Conservation (phyloP, 2,797 vertebrate species). For the Mionectes olivaceus region DNA sequence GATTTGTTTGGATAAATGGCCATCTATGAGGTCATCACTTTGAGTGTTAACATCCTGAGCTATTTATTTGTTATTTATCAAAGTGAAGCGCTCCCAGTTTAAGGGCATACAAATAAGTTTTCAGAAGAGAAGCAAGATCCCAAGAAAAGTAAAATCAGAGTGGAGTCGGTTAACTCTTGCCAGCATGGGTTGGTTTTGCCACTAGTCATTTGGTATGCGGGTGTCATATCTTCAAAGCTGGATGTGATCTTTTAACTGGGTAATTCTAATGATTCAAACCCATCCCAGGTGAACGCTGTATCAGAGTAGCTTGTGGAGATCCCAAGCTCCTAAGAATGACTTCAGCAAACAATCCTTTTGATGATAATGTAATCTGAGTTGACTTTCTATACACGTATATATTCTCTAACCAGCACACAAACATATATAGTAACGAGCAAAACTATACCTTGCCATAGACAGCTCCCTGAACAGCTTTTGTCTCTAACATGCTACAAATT, state of each 20-base stretch:
- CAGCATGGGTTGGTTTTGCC: not conserved
- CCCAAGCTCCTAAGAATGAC: not conserved
- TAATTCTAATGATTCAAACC: not conserved
- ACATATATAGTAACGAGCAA: not conserved
- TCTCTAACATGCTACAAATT: not conserved
- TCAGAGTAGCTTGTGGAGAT: not conserved
- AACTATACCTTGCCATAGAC: not conserved
- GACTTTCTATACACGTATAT: not conserved
- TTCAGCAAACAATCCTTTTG: not conserved
- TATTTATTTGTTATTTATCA: not conserved
- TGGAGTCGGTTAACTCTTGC: not conserved
- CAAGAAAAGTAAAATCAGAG: not conserved
- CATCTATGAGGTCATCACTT: not conserved
- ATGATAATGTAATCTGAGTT: not conserved
- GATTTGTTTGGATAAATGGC: not conserved
- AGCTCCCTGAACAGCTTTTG: not conserved
- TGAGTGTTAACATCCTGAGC: not conserved
- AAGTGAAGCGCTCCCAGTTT: not conserved
- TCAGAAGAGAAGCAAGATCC: not conserved
- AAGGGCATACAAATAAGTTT: not conserved
- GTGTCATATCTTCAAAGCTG: not conserved
- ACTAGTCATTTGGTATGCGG: not conserved
- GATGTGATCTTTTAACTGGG: not conserved
- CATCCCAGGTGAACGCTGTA: not conserved
- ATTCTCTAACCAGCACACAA: not conserved